A percentile compares a stretch with the other conserved stretches of the same genome.
Evolutionary conservation across 1,140 invertebrate genomes (phyloP).

Genomic region (Zaprionus taronus): DNA sequence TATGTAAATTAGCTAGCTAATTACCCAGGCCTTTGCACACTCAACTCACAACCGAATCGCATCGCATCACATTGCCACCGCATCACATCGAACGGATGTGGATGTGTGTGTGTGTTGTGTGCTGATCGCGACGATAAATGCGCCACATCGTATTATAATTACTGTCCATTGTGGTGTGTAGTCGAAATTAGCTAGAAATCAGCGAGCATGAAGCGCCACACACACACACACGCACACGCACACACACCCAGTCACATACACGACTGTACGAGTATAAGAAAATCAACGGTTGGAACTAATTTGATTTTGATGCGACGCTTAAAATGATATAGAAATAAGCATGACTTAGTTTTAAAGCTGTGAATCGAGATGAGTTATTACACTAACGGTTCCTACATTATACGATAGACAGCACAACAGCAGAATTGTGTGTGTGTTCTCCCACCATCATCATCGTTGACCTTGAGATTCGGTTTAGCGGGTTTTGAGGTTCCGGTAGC

Average conservation of each 20-base stretch:
- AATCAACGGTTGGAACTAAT: conserved; percentile 80
- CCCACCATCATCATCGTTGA: conserved; percentile 31
- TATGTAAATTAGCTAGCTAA: conserved; percentile 76
- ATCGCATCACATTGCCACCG: conserved; percentile 19
- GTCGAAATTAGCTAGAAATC: conserved; percentile 76
- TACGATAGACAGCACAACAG: conserved; percentile 51
- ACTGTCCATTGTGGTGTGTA: conserved; percentile 62
- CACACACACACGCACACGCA: conserved; percentile 15
- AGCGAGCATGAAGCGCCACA: conserved; percentile 74
- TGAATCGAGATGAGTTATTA: conserved; percentile 65
- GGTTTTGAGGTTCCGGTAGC: conserved; percentile 51
- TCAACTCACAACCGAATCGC: too few relatives aligned
- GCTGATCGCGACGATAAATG: conserved; percentile 77
- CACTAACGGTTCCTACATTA: conserved; percentile 64
- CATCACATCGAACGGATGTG: conserved; percentile 62
- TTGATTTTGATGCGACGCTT: conserved; percentile 77
- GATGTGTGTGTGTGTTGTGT: conserved; percentile 35
- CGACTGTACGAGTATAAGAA: conserved; percentile 50
- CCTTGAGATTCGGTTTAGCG: conserved; percentile 59
- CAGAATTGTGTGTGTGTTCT: conserved; percentile 36
- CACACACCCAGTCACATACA: background rate
- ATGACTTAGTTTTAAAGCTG: conserved; percentile 49
- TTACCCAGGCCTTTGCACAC: conserved; percentile 38
- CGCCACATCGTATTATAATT: conserved; percentile 79
- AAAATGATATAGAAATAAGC: conserved; percentile 72